Conservation (phyloP, 2,113 vertebrate genomes). For the Macaca fascicularis region T2T-MFA8v1.1 NC_088387.1:2427001-2427500, state of each 20-base stretch:
- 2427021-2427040: neutral
- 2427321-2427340: neutral
- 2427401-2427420: neutral
- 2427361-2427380: neutral
- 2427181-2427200: conserved; percentile 42
- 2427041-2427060: neutral
- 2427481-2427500: neutral
- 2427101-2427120: neutral
- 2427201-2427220: conserved; percentile 45
- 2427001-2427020: conserved; percentile 22
- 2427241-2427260: conserved; percentile 21
- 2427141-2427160: neutral
- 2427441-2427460: neutral
- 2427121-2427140: conserved; percentile 25
- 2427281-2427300: neutral
- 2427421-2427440: neutral
- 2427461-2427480: neutral
- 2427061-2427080: neutral
- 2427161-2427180: conserved; percentile 38
- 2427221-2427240: conserved; percentile 42
- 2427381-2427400: neutral
- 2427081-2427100: neutral
- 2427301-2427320: conserved; percentile 15
- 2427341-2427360: neutral
- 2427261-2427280: conserved; percentile 38